Conservation (phyloP, 2,113 vertebrate species). For the Zootoca vivipara region DNA sequence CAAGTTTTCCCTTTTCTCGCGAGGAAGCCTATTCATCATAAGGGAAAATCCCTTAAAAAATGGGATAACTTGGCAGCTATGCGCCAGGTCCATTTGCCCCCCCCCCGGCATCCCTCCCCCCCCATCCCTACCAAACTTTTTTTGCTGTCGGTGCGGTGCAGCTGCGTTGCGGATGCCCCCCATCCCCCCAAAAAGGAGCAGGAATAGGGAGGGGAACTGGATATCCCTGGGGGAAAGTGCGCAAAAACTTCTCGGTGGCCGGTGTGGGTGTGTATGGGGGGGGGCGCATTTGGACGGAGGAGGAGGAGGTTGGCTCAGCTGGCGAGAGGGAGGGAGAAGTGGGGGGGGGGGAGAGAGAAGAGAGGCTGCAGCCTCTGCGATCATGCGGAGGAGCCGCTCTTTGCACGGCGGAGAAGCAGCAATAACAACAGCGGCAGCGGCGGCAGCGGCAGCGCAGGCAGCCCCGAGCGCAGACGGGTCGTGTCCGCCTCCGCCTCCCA, state of each 20-base stretch:
- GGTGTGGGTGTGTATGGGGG: not conserved
- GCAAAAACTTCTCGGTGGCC: not conserved
- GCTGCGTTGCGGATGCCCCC: no score
- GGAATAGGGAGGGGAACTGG: not conserved
- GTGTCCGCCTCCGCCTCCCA: not conserved
- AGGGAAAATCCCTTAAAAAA: no score
- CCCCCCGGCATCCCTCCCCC: no score
- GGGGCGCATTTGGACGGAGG: not conserved
- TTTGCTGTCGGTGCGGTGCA: no score
- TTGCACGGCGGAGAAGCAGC: constrained; percentile 46
- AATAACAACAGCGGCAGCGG: constrained; percentile 57
- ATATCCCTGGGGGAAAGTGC: not conserved
- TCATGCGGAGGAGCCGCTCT: constrained; percentile 71
- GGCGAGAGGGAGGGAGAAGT: not conserved
- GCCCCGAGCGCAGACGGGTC: not conserved
- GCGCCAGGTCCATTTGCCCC: no score
- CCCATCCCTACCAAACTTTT: no score
- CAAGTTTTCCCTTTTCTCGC: no score
- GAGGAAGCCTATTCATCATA: no score
- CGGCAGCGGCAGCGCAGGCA: not conserved
- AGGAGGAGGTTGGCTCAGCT: constrained; percentile 15
- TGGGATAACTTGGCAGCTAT: no score
- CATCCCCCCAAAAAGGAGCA: no score
- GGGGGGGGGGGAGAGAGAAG: constrained; percentile 48
- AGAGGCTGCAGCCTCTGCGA: constrained; percentile 66